Evolutionary conservation across 2,888 invertebrate species (phyloP).

Genomic region (Lasioglossum pauxillum): DNA sequence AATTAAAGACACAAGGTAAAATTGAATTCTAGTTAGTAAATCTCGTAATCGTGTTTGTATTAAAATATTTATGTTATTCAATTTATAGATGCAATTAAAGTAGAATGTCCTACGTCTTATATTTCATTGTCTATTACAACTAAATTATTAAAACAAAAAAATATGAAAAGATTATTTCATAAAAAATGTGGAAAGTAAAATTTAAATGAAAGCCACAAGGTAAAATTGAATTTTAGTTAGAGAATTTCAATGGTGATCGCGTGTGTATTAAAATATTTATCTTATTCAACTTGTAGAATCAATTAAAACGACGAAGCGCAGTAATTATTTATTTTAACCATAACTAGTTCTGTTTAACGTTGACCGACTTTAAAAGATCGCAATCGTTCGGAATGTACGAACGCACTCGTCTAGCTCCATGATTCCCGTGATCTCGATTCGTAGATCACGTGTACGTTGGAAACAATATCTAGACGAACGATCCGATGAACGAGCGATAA

Average conservation of each 20-base stretch:
- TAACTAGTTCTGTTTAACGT: background rate
- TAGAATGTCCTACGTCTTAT: no score
- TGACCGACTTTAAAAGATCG: background rate
- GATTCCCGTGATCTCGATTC: slow-evolving; percentile 31
- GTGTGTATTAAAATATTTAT: background rate
- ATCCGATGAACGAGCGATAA: slow-evolving; percentile 15
- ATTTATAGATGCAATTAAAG: no score
- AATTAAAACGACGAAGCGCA: background rate
- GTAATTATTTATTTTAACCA: background rate
- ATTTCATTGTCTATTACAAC: no score
- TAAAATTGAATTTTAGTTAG: background rate
- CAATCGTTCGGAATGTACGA: background rate
- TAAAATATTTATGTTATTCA: no score
- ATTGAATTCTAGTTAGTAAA: background rate
- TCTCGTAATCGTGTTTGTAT: background rate
- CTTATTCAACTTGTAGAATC: background rate
- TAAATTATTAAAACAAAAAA: no score
- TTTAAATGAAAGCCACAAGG: background rate
- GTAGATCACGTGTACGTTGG: slow-evolving; percentile 3
- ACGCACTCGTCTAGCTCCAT: background rate
- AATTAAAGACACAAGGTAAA: background rate
- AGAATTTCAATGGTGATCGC: background rate
- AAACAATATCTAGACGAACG: slow-evolving; percentile 17
- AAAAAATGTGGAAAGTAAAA: background rate
- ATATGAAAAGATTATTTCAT: no score